phyloP scores from a whole-genome alignment of 2,888 invertebrate species.

The Lycophotia porphyrea region DNA sequence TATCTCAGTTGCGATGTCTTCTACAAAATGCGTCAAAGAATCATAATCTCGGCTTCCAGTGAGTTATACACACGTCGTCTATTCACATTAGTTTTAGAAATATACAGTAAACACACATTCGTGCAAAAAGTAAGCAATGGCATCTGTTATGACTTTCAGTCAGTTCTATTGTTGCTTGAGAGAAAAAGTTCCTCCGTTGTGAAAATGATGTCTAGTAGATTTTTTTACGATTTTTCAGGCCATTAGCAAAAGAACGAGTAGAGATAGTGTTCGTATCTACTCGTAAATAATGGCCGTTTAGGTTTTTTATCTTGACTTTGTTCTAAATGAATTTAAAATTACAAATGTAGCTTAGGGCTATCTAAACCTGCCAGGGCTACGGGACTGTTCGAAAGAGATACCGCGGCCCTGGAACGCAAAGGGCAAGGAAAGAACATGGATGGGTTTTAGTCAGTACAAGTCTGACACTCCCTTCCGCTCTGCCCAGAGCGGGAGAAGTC shows the following conservation, averaged over 20 bases:
- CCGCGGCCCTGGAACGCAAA: no score
- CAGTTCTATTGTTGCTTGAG: conserved; percentile 41
- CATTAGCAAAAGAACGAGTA: conserved; percentile 43
- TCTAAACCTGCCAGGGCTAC: no score
- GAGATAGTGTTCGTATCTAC: conserved; percentile 22
- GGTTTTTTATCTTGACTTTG: conserved; percentile 32
- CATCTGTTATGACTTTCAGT: conserved; percentile 64
- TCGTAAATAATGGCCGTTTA: conserved; percentile 31
- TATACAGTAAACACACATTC: conserved; percentile 79
- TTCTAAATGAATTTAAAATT: conserved; percentile 36
- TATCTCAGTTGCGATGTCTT: conserved; percentile 62
- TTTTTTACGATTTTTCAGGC: conserved; percentile 51
- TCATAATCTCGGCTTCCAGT: conserved; percentile 85
- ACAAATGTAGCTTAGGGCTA: conserved; percentile 9
- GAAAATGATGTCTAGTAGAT: conserved; percentile 46
- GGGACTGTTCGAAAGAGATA: no score
- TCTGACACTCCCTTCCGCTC: no score
- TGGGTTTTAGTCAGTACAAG: no score
- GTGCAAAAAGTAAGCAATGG: conserved; percentile 63
- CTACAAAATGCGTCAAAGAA: conserved; percentile 70
- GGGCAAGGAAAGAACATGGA: no score
- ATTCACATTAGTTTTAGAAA: conserved; percentile 86
- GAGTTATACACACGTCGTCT: conserved; percentile 83
- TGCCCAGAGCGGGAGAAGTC: no score
- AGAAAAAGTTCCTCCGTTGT: conserved; percentile 37